Evolutionary conservation across 2,888 invertebrate genomes (phyloP), one percentile per base, ranked within the genome.

Genomic region (Nomada fabriciana): DNA sequence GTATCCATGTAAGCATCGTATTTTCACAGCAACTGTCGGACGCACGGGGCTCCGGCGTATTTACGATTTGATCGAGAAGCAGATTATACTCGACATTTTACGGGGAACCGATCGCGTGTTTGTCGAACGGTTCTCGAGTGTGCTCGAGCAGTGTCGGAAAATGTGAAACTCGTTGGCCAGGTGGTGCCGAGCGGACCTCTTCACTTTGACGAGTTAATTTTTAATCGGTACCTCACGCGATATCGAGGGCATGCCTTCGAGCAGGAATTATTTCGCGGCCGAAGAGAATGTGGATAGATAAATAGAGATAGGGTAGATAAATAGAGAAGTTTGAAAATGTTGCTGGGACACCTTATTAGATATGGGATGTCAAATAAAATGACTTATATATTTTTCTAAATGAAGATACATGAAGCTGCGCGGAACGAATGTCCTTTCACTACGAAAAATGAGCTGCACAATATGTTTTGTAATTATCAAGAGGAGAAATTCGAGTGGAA

Each of bases 201-300:
- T 79, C 60, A 52, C 59, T 69, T 59, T 53, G 64, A 64, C 79
- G 52, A 64, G 76, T 79, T 70, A 76, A 79, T 71, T 79, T 79
- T 76, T 68, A 69, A 76, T 79, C 63, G 65, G 50, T 20, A 13
- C 13, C 65, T 71, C 20, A 11, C 71, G 60, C 20, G 60, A 9
- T 52, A 43, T 29, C 52, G 29, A 75, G 60, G 15, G 42, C 25
- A n/a, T 4, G 43, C 57, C 43, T 57, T 57, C 43, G 25, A 57
- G 57, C 29, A 59, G 23, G 43, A 5, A 4, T 59, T 42, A 42
- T 55, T 43, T 25, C 18, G 7, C 23, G 25, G 29, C 0, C 53
- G 15, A 55, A 18, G 10, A 11, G 20, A 18, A 55, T 18, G 36
- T 7, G 7, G 36, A 36, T 36, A 36, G 36, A 36, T 36, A 36